phyloP scores from a whole-genome alignment of 1,140 invertebrate genomes.

The Potamilus streckersoni region DNA sequence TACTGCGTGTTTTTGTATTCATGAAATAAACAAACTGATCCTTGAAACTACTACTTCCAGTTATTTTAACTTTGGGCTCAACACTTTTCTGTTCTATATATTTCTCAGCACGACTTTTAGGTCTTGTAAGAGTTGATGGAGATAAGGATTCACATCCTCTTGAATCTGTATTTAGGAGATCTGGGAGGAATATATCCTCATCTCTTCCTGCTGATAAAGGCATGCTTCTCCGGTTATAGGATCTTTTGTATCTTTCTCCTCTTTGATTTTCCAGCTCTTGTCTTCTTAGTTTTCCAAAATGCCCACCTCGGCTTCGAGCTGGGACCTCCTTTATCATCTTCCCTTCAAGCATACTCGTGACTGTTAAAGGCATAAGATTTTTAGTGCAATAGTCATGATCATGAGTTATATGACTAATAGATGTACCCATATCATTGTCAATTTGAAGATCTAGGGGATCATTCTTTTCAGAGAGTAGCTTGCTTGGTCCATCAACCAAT shows the following conservation, averaged over 20 bases:
- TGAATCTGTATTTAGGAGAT: no score
- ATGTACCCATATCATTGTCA: not conserved
- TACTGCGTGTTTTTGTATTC: slow-evolving; percentile 53
- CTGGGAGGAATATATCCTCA: no score
- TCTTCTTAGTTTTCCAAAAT: not conserved
- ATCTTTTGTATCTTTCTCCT: no score
- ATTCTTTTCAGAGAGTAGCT: no score
- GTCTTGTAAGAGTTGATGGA: not conserved
- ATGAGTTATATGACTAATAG: slow-evolving; percentile 41
- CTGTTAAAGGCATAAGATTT: slow-evolving; percentile 28
- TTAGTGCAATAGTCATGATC: slow-evolving; percentile 61
- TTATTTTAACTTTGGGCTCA: slow-evolving; percentile 61
- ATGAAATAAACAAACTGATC: slow-evolving; percentile 63
- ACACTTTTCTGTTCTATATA: slow-evolving; percentile 42
- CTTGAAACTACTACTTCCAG: slow-evolving; percentile 54
- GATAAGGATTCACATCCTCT: no score
- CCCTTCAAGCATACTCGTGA: slow-evolving; percentile 22
- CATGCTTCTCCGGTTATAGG: no score
- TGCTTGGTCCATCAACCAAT: no score
- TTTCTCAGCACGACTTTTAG: slow-evolving; percentile 41
- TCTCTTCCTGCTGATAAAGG: no score
- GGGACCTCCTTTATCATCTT: slow-evolving; percentile 11
- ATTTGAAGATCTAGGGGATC: not conserved
- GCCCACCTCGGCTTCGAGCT: slow-evolving; percentile 8
- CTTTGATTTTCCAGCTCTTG: no score